A percentile compares a stretch with the other conserved stretches of the same genome.
phyloP scores from a whole-genome alignment of 2,888 invertebrate genomes.

The Scotopteryx bipunctaria region DNA sequence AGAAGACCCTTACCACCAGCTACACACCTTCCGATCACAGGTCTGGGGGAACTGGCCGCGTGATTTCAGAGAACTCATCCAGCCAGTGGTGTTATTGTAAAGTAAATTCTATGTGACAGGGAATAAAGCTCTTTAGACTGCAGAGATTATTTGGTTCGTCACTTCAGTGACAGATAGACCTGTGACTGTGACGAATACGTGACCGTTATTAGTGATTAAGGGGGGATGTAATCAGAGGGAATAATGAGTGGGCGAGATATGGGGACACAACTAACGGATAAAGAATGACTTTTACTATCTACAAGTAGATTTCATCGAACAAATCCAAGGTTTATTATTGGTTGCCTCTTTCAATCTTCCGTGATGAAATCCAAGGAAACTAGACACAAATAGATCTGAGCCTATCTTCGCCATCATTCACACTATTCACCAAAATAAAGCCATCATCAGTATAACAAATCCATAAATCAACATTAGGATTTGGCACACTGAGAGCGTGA shows the following conservation, averaged over 20 bases:
- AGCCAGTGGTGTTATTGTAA: conserved; percentile 39
- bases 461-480: conserved; percentile 20
- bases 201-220: conserved; percentile 72
- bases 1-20: conserved; percentile 48
- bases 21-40: conserved; percentile 35
- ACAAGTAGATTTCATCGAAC: background rate
- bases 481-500: background rate
- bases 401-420: conserved; percentile 25
- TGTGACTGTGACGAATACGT: conserved; percentile 65
- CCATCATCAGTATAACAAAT: conserved; percentile 26
- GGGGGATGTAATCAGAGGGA: conserved; percentile 66
- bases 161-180: conserved; percentile 66
- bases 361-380: conserved; percentile 7
- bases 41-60: conserved; percentile 51
- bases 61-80: conserved; percentile 49
- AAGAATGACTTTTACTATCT: no score
- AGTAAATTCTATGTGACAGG: conserved; percentile 35
- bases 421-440: conserved; percentile 31
- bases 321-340: background rate
- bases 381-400: conserved; percentile 27
- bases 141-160: conserved; percentile 44
- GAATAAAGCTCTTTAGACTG: conserved; percentile 24
- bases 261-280: background rate
- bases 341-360: background rate
- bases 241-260: conserved; percentile 55